Conservation (phyloP, 2,888 invertebrate species). For the Chloroclystis v-ata region DNA sequence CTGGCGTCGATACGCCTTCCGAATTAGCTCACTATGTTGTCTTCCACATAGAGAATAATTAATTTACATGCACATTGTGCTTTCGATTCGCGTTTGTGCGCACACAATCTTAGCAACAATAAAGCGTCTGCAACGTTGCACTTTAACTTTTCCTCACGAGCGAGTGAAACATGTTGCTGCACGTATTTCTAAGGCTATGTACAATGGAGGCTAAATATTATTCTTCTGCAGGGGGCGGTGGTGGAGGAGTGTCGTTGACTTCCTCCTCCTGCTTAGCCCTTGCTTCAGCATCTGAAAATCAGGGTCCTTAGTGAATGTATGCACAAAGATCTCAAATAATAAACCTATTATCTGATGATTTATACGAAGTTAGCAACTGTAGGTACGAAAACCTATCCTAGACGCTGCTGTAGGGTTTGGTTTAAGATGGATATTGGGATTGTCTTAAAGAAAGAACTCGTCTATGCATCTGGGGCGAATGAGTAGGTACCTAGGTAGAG, state of each 20-base stretch:
- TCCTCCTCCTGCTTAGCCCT: constrained; percentile 72
- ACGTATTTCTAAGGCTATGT: constrained; percentile 69
- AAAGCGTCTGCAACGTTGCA: constrained; percentile 34
- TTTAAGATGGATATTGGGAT: too few relatives aligned
- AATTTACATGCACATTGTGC: constrained; percentile 54
- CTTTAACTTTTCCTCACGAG: constrained; percentile 60
- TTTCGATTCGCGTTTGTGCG: constrained; percentile 57
- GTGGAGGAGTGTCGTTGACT: constrained; percentile 47
- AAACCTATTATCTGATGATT: too few relatives aligned
- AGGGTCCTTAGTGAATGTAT: too few relatives aligned
- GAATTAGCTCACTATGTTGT: constrained; percentile 71
- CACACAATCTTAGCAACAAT: constrained; percentile 46
- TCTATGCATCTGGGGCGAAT: too few relatives aligned
- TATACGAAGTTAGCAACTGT: too few relatives aligned
- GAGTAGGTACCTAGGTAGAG: too few relatives aligned
- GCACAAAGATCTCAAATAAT: too few relatives aligned
- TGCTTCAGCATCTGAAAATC: constrained; percentile 75
- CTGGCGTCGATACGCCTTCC: constrained; percentile 40
- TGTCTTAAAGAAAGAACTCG: too few relatives aligned
- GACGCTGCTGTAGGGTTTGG: too few relatives aligned
- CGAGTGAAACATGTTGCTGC: constrained; percentile 63
- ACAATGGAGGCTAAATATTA: constrained; percentile 76
- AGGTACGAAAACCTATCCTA: too few relatives aligned
- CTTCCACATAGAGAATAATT: constrained; percentile 66
- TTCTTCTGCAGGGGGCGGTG: constrained; percentile 63